A percentile compares a stretch with the other conserved stretches of the same genome.
phyloP scores from a whole-genome alignment of 2,888 invertebrate species.

The Tuberolachnus salignus region DNA sequence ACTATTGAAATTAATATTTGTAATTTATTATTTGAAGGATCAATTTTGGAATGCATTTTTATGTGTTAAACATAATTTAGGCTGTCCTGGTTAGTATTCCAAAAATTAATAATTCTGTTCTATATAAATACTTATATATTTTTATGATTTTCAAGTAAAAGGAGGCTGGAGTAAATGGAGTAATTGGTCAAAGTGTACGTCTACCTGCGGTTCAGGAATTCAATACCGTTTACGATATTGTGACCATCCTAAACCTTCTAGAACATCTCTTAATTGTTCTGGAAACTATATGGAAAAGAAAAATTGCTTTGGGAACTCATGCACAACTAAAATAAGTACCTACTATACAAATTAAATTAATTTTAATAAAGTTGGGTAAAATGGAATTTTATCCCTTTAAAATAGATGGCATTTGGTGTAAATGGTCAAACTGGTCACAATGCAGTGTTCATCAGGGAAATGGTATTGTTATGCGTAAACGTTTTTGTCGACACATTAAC shows the following conservation, averaged over 20 bases:
- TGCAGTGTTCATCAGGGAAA: constrained; percentile 33
- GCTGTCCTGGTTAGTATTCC: constrained; percentile 41
- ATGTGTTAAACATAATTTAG: constrained; percentile 37
- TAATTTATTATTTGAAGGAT: constrained; percentile 8
- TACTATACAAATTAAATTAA: not conserved
- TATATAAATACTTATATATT: not conserved
- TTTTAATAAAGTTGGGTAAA: not conserved
- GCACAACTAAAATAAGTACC: constrained; percentile 13
- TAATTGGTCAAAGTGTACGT: constrained; percentile 45
- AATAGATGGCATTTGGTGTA: constrained; percentile 43
- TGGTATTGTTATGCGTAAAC: constrained; percentile 31
- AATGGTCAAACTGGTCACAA: constrained; percentile 30
- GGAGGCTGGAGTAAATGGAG: constrained; percentile 45
- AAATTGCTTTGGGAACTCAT: constrained; percentile 35
- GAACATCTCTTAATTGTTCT: constrained; percentile 23
- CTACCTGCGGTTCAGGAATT: constrained; percentile 30
- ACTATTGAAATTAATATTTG: not conserved
- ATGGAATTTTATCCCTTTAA: not conserved
- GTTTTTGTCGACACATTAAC: constrained; percentile 15
- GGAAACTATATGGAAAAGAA: constrained; percentile 31
- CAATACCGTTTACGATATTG: constrained; percentile 46
- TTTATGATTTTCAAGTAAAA: constrained; percentile 10
- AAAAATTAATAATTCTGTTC: not conserved
- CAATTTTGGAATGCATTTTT: constrained; percentile 39
- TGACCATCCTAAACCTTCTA: constrained; percentile 30